These are phyloP conservation scores for Saiga tatarica DNA, from an alignment of 2,113 vertebrate genomes.

Conservation along the genomic window DNA sequence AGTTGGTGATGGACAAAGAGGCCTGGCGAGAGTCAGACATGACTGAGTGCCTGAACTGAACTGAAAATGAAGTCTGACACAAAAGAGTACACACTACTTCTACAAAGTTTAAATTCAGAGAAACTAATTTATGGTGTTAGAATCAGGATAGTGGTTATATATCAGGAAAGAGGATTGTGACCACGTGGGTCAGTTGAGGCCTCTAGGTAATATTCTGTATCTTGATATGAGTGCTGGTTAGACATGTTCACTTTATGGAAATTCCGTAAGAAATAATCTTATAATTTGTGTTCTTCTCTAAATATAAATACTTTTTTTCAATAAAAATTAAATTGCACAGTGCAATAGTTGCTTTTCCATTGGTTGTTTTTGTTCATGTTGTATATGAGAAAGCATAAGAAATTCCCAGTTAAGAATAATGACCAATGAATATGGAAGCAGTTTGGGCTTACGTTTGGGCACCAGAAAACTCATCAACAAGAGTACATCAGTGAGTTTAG, in stretches of 20 bases:
- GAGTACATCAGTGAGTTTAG: slow-evolving; percentile 47
- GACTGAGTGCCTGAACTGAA: not conserved
- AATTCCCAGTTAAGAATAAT: slow-evolving; percentile 43
- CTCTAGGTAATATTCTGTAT: not conserved
- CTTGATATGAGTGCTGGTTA: not conserved
- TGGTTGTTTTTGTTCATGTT: slow-evolving; percentile 31
- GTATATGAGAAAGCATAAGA: slow-evolving; percentile 41
- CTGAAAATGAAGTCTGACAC: not conserved
- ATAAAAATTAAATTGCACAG: not conserved
- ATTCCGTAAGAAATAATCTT: not conserved
- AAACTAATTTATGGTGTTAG: not conserved
- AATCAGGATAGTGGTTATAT: not conserved
- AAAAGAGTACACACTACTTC: not conserved
- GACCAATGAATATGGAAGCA: slow-evolving; percentile 27
- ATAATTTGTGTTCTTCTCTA: not conserved
- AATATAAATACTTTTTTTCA: not conserved
- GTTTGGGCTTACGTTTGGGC: slow-evolving; percentile 42
- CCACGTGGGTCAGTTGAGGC: not conserved
- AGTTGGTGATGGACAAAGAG: not conserved
- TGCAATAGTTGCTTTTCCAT: not conserved
- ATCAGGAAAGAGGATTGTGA: not conserved
- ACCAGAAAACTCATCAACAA: slow-evolving; percentile 57
- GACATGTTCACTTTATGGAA: not conserved
- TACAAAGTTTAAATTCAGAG: slow-evolving; percentile 1
- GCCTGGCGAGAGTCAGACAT: not conserved